Conservation (phyloP, 2,113 vertebrate species). For the Arvicanthis niloticus region DNA sequence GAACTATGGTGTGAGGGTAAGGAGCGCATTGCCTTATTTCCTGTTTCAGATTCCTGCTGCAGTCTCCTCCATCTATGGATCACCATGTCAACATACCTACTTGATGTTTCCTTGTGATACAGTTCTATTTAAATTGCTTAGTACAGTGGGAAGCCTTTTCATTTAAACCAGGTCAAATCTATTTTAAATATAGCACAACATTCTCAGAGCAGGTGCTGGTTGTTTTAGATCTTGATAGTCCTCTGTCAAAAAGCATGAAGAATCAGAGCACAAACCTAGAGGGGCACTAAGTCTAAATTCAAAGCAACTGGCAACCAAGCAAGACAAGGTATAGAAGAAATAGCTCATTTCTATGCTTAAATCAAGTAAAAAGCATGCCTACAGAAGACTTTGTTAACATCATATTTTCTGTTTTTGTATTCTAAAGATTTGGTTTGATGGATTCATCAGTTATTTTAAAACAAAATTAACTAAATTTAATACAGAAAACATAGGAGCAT, state of each 20-base stretch:
- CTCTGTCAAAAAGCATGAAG: background rate
- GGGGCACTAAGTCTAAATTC: background rate
- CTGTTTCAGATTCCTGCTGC: background rate
- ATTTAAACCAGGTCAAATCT: background rate
- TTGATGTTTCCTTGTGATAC: background rate
- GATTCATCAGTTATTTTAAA: slow-evolving; percentile 15
- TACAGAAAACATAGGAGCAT: background rate
- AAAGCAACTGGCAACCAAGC: slow-evolving; percentile 23
- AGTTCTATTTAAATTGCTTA: slow-evolving; percentile 3
- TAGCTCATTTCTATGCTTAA: background rate
- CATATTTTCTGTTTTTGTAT: background rate
- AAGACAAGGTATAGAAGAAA: background rate
- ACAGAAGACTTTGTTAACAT: background rate
- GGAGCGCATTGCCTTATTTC: background rate
- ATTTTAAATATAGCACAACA: background rate
- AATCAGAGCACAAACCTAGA: background rate
- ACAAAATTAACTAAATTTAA: slow-evolving; percentile 36
- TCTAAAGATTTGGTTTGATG: background rate
- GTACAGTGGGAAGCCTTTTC: background rate
- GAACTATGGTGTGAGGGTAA: rapidly evolving
- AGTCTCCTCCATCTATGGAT: background rate
- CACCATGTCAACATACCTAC: background rate
- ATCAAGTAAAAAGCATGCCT: background rate
- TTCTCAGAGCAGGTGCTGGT: background rate
- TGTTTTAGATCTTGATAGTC: background rate